Evolutionary conservation across 2,113 vertebrate genomes (phyloP).

Genomic region (Phocoena phocoena): DNA sequence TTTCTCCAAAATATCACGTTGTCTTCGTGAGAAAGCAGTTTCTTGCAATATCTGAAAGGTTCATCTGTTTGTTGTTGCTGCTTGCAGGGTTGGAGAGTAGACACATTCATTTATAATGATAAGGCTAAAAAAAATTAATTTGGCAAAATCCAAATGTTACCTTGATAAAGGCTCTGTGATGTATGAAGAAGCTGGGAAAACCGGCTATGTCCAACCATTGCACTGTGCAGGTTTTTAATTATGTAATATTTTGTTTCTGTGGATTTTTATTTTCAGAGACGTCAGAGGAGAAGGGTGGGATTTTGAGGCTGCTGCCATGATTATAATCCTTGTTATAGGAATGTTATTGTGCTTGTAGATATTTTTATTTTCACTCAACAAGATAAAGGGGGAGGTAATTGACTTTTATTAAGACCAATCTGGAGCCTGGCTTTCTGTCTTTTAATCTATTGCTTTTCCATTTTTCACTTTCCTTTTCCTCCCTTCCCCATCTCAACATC

Average conservation of each 20-base stretch:
- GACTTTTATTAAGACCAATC: neutral
- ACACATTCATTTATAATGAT: neutral
- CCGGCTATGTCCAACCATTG: neutral
- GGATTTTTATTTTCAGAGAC: constrained; percentile 43
- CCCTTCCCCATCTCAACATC: neutral
- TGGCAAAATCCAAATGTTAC: constrained; percentile 9
- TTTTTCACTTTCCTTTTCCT: neutral
- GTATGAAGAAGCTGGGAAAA: neutral
- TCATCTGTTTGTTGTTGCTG: constrained; percentile 14
- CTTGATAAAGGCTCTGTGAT: neutral
- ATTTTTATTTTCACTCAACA: constrained; percentile 54
- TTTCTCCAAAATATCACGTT: constrained; percentile 14
- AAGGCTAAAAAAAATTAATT: constrained; percentile 25
- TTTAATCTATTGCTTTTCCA: neutral
- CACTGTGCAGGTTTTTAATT: neutral
- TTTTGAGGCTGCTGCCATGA: neutral
- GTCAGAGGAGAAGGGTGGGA: neutral
- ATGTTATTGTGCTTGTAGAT: neutral
- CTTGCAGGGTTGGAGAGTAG: neutral
- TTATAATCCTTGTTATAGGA: neutral
- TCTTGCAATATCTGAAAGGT: neutral
- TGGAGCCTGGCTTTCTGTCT: neutral
- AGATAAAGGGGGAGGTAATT: neutral
- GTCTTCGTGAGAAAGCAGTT: neutral
- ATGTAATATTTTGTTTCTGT: constrained; percentile 18